A percentile compares a stretch with the other conserved stretches of the same genome.
Conservation (phyloP, 2,113 vertebrate species). For the Chaetura pelagica region DNA sequence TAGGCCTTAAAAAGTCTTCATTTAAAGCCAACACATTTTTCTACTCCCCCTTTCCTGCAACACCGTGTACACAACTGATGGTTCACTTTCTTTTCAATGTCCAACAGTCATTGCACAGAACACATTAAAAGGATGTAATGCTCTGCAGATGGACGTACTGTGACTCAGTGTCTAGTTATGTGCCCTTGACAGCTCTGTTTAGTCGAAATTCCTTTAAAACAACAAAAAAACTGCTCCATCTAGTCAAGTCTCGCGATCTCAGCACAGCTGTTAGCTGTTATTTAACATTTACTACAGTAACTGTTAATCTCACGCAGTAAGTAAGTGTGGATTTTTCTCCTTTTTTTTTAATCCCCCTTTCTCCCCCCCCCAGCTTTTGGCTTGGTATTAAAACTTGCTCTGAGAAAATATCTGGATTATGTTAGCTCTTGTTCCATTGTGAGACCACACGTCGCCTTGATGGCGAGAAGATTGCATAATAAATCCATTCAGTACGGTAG, state of each 20-base stretch:
- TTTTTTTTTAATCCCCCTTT: background rate
- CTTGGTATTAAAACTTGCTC: conserved; percentile 12
- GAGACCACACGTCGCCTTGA: conserved; percentile 15
- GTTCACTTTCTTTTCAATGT: background rate
- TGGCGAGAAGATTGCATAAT: conserved; percentile 8
- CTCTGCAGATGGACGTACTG: conserved; percentile 28
- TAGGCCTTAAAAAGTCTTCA: background rate
- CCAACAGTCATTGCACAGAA: background rate
- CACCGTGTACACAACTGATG: background rate
- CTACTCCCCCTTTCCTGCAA: background rate
- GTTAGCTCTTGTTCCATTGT: conserved; percentile 51
- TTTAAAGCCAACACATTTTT: background rate
- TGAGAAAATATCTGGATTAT: conserved; percentile 57
- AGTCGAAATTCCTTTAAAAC: conserved; percentile 25
- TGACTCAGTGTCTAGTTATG: conserved; percentile 71
- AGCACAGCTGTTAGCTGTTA: conserved; percentile 53
- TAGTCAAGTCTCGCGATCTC: conserved; percentile 1
- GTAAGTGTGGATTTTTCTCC: background rate
- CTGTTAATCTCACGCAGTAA: conserved; percentile 20
- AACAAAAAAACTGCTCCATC: conserved; percentile 22
- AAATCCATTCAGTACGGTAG: background rate
- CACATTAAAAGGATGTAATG: conserved; percentile 13
- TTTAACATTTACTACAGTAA: conserved; percentile 41
- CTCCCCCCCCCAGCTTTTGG: background rate
- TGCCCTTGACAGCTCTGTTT: conserved; percentile 18